phyloP scores from a whole-genome alignment of 2,888 invertebrate genomes.

The Pecten maximus region DNA sequence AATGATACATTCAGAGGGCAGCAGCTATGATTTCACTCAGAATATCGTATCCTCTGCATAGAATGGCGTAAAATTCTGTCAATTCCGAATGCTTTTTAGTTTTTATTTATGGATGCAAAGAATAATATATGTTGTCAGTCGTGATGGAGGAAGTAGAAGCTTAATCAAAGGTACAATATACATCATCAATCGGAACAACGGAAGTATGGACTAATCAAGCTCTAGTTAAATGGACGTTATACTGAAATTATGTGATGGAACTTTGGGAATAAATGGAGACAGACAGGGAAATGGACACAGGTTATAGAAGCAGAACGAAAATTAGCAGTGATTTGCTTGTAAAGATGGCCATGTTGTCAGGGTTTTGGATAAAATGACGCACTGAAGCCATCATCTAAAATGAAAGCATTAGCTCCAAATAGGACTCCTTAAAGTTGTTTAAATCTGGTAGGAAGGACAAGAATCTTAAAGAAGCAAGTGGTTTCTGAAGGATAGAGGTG shows the following conservation, averaged over 20 bases:
- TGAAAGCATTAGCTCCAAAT: neutral
- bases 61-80: neutral
- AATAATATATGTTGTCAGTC: neutral
- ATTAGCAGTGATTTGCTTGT: slow-evolving; percentile 9
- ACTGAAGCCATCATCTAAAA: neutral
- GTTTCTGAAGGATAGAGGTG: neutral
- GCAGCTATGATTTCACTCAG: neutral
- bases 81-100: neutral
- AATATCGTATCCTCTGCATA: neutral
- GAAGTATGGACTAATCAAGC: slow-evolving; percentile 10
- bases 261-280: neutral
- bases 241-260: slow-evolving; percentile 19
- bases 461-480: neutral
- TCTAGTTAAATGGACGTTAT: neutral
- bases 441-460: neutral
- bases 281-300: slow-evolving; percentile 11
- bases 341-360: neutral
- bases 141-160: neutral
- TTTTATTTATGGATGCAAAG: slow-evolving; percentile 24
- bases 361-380: neutral
- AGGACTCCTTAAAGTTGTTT: neutral
- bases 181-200: neutral
- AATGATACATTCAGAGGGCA: slow-evolving; percentile 20
- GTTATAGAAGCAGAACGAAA: slow-evolving; percentile 13
- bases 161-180: slow-evolving; percentile 24